Conservation (phyloP, 1,140 invertebrate genomes). For the Pseudachorutes palmiensis region DNA sequence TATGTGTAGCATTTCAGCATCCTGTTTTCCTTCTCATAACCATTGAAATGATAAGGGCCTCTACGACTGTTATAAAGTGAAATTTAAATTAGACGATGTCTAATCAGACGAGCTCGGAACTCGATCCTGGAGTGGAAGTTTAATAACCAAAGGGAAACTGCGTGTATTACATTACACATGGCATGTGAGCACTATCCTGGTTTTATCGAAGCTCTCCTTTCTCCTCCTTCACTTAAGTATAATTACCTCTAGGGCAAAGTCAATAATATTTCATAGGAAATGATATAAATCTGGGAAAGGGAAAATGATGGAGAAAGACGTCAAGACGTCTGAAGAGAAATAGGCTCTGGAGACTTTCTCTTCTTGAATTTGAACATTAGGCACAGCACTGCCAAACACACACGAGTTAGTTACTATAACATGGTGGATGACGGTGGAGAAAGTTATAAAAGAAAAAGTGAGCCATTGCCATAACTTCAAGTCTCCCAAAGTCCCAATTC, state of each 20-base stretch:
- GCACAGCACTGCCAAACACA: not conserved
- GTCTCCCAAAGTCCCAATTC: not conserved
- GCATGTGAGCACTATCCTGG: not conserved
- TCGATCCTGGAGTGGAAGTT: too few species aligned
- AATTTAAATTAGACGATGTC: too few species aligned
- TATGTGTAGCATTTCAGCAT: too few species aligned
- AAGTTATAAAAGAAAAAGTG: not conserved
- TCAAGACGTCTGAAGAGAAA: slow-evolving; percentile 10
- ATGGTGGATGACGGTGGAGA: not conserved
- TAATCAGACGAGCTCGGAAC: too few species aligned
- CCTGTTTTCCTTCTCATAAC: too few species aligned
- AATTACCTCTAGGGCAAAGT: slow-evolving; percentile 24
- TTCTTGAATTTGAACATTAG: not conserved
- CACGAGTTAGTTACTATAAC: not conserved
- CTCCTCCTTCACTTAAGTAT: slow-evolving; percentile 1
- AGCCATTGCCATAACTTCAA: too few species aligned
- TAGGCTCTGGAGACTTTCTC: not conserved
- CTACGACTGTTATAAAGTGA: too few species aligned
- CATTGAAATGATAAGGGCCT: too few species aligned
- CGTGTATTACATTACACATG: not conserved
- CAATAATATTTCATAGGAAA: slow-evolving; percentile 21
- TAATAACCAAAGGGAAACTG: too few species aligned
- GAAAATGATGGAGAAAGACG: slow-evolving; percentile 6
- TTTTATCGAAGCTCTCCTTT: too few species aligned
- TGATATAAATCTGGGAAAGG: slow-evolving; percentile 21